Percentiles rank a stretch among this genome's conserved stretches.
phyloP scores from a whole-genome alignment of 2,888 invertebrate genomes.

The Lepas anatifera region DNA sequence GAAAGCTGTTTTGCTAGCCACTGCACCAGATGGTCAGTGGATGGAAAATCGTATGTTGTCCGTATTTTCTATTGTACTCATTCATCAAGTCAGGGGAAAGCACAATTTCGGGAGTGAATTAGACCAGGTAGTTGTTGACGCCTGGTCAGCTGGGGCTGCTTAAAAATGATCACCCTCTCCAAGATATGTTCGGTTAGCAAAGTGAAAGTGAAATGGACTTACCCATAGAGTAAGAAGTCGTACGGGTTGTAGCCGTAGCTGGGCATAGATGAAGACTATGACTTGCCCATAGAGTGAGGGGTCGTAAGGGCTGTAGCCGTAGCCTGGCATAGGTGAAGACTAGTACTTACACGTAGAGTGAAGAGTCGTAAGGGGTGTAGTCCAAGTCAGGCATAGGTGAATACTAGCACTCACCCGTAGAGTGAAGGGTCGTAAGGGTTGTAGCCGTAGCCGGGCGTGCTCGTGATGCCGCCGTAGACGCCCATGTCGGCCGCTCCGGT shows the following conservation, averaged over 20 bases:
- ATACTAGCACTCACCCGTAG: conserved; percentile 7
- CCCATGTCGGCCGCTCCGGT: conserved; percentile 19
- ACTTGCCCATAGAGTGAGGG: background rate
- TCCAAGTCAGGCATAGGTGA: background rate
- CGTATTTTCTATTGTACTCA: too few relatives aligned
- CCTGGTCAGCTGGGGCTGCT: too few relatives aligned
- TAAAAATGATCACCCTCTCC: too few relatives aligned
- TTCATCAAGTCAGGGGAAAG: too few relatives aligned
- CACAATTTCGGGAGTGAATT: too few relatives aligned
- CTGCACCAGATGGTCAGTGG: too few relatives aligned
- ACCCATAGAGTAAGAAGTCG: background rate
- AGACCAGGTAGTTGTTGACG: too few relatives aligned
- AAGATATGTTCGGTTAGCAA: too few relatives aligned
- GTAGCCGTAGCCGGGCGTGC: background rate
- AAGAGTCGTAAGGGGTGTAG: background rate
- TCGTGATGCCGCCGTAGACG: background rate
- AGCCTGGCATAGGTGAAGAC: background rate
- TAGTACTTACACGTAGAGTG: conserved; percentile 1
- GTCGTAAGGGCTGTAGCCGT: conserved; percentile 6
- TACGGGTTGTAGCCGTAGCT: background rate
- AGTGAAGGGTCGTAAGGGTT: background rate
- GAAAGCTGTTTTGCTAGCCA: too few relatives aligned
- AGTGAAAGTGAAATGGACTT: too few relatives aligned
- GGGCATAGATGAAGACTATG: too few relatives aligned
- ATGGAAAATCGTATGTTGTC: too few relatives aligned